Conservation (phyloP, 2,797 vertebrate genomes). For the Nothura maculosa region DNA sequence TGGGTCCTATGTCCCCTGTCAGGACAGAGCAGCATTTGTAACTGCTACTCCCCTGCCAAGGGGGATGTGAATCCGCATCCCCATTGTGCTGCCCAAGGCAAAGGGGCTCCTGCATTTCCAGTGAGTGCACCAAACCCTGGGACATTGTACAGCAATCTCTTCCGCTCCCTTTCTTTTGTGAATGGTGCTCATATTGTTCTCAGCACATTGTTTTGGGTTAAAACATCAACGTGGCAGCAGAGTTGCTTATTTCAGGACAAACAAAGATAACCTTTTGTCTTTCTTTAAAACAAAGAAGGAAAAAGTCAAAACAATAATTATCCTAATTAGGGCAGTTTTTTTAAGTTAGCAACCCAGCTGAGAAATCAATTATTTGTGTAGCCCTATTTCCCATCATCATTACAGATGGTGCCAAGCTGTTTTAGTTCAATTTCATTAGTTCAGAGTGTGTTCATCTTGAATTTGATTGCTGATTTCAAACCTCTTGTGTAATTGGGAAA, state of each 20-base stretch:
- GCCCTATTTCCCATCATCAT: rapidly evolving
- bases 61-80: background rate
- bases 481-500: background rate
- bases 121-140: background rate
- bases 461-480: background rate
- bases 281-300: background rate
- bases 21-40: background rate
- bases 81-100: background rate
- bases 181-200: background rate
- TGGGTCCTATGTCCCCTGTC: rapidly evolving
- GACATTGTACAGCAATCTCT: background rate
- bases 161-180: background rate
- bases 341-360: background rate
- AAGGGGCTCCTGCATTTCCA: background rate
- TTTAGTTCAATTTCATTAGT: background rate
- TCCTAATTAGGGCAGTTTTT: background rate
- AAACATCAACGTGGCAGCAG: background rate
- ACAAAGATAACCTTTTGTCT: background rate
- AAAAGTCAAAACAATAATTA: background rate
- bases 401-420: background rate
- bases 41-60: no score
- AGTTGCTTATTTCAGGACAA: background rate
- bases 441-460: background rate
- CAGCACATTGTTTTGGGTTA: background rate
- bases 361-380: background rate